Evolutionary conservation across 1,140 invertebrate species (phyloP).

Genomic region (Ceratina calcarata): DNA sequence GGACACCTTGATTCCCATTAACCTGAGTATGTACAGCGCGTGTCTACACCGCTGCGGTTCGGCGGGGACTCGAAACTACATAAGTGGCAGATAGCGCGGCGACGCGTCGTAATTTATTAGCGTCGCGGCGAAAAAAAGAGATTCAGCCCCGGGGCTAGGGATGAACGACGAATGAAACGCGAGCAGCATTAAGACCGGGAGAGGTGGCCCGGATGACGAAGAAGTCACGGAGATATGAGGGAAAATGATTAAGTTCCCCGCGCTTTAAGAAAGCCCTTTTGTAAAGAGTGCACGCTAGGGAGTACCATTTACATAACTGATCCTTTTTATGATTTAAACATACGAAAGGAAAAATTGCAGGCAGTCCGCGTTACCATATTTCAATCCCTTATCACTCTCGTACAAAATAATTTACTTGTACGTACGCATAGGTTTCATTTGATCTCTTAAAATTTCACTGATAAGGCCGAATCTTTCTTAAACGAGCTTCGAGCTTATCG

Average conservation of each 20-base stretch:
- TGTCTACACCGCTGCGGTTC: background rate
- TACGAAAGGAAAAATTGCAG: no score
- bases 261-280: background rate
- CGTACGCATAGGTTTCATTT: no score
- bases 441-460: background rate
- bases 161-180: background rate
- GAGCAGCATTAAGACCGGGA: background rate
- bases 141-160: background rate
- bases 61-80: constrained; percentile 1
- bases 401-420: no score
- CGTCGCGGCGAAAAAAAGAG: constrained; percentile 9
- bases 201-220: background rate
- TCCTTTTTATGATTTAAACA: no score
- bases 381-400: no score
- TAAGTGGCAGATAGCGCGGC: constrained; percentile 27
- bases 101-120: constrained; percentile 30
- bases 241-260: background rate
- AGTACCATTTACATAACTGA: no score
- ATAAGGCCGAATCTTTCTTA: constrained; percentile 12
- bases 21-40: constrained; percentile 12
- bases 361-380: no score
- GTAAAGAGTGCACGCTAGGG: background rate
- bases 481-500: background rate
- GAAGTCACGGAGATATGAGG: background rate
- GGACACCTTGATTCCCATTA: constrained; percentile 38